phyloP scores from a whole-genome alignment of 2,797 vertebrate species.

The Orientallactaga sibirica region DNA sequence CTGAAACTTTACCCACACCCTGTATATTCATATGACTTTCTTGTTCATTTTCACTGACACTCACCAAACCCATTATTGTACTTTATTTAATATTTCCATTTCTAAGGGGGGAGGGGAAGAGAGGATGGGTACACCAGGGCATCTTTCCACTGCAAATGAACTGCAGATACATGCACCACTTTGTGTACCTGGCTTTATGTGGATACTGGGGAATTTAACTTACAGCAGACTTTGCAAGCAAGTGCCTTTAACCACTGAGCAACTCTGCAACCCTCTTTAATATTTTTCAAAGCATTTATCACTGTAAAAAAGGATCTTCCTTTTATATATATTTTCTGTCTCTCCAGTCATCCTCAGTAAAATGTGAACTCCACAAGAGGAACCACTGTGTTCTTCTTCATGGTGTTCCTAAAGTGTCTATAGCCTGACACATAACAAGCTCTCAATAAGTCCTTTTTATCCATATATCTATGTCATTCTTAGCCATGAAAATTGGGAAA shows the following conservation, averaged over 20 bases:
- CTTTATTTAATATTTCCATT: background rate
- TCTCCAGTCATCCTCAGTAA: background rate
- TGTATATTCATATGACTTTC: background rate
- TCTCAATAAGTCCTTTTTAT: slow-evolving; percentile 9
- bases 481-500: background rate
- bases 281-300: background rate
- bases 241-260: no score
- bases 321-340: background rate
- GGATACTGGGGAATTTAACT: no score
- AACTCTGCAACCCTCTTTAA: background rate
- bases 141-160: no score
- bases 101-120: no score
- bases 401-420: background rate
- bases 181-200: no score
- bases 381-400: background rate
- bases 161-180: no score
- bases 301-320: background rate
- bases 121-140: no score
- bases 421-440: background rate
- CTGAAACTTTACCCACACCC: background rate
- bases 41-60: background rate
- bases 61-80: background rate
- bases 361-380: background rate
- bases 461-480: background rate
- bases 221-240: no score